Evolutionary conservation across 2,888 invertebrate species (phyloP), one percentile per base, ranked within the genome.

Genomic region (Byasa hedistus): DNA sequence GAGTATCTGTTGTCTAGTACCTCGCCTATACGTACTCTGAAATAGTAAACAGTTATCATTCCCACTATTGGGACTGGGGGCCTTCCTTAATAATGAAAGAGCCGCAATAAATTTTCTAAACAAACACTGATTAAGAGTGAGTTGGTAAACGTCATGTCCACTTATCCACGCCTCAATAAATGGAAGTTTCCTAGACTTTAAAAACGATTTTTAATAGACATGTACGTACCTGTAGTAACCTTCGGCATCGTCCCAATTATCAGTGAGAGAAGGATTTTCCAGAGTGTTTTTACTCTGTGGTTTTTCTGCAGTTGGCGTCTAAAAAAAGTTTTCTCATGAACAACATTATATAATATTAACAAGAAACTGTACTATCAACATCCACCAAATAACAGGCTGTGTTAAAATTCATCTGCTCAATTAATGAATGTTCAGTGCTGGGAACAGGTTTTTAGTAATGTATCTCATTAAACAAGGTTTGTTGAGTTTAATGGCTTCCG

Each of bases 211-310:
- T 10, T 32, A 10, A 19, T 15, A 19, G 0, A 44, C 12, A 17
- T 17, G 19, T 3, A 22, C 61, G n/a, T 79, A 93, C 93, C 96
- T 94, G 86, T 99, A 99, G 84, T 99, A 99, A 52, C 99, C 99
- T 88, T 99, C 99, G 0, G 98, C 97, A 87, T 99, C 99, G 81
- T 99, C 99, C 99, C 99, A 99, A 84, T 99, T 99, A 84, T 99
- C 99, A 0, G 97, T 98, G 55, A 99, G 92, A 59, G 97, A 96
- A 0, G 98, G 98, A 69, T 91, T 91, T 68, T 91, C 91, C 10
- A 81, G 48, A 0, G 83, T 76, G 60, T 72, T 78, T 70, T 82
- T 86, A 65, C 74, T 81, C 39, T 73, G 80, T 0, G 78, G 79
- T 57, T 81, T 80, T 0, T 84, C 85, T 1, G 83, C 79, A 0